Base-by-base conservation (phyloP, 2,888 invertebrate genomes). In the Tupiocoris notatus region DNA sequence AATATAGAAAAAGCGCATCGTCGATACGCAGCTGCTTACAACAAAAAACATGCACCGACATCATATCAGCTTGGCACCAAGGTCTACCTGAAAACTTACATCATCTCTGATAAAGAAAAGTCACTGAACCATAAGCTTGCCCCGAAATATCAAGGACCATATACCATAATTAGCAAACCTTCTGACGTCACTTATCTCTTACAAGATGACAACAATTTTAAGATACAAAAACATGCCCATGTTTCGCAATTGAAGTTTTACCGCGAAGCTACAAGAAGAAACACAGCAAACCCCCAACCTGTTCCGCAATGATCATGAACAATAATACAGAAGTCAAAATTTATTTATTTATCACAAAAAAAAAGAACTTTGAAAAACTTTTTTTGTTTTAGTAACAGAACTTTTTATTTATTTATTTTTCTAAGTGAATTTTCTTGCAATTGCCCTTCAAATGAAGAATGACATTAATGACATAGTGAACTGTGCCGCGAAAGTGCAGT, bases 81-180 rank as follows among this genome's bases (percentile, higher is more conserved):
- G 21, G 63, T 63, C 21, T 63, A 63, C 22, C 22, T 63, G 7
- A 63, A 21, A 22, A 21, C 63, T 12, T 21, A 63, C 63, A 63
- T 63, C 7, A 20, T 63, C 9, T 63, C 63, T 3, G n/a, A 22
- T 18, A 63, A 63, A 21, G 21, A 63, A n/a, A 63, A 63, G 7
- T n/a, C 3, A 18, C 9, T 63, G 2, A 63, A 7, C 7, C 7
- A 12, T 9, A 63, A 63, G n/a, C 22, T 63, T 7, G 3, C 63
- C 21, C 21, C 22, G 63, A 12, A n/a, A 20, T 63, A 20, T 22
- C 3, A 3, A 12, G 22, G 63, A 18, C 63, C 63, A 7, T 63
- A 63, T 21, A 23, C 6, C 2, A 21, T 63, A 3, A 9, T 20
- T 2, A 63, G 17, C 6, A 16, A 6, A 18, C 7, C 18, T 59